Base-by-base conservation (phyloP, 2,797 vertebrate species). In the Melopsittacus undulatus region DNA sequence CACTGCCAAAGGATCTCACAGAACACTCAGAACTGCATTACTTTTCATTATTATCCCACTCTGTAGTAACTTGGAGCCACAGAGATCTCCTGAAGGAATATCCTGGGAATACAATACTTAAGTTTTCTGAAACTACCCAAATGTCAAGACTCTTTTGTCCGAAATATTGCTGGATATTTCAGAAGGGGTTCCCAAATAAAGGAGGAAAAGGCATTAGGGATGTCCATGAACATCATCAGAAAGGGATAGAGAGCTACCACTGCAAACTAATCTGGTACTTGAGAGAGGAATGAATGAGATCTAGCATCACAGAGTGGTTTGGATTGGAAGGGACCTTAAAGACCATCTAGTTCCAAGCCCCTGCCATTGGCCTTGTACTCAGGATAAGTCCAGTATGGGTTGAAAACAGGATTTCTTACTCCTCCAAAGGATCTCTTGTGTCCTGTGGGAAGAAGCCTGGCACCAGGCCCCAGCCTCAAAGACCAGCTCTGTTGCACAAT, bases 201-300 rank as follows among this genome's bases (percentile, higher is more conserved):
- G 21, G 30, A 69, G 40, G 36, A 70, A 57, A 30, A 51, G 38
- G 17, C 42, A 51, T 26, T 77, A 45, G 69, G 20, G 63, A 43
- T 63, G 13, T 73, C 46, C 19, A 5, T 26, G 52, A 72, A 32
- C 15, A 46, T 24, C 2, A 2, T 52, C 54, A 30, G 77, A 75
- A 75, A 8, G 22, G 70, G 46, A 75, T 4, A 22, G 4, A n/a
- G 45, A 92, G 70, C 43, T 84, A 34, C 56, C 0, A 6, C 63
- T 63, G 66, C 43, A 67, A 75, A 86, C 10, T 40, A 45, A 59
- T 70, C 82, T 43, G 46, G 61, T 87, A 63, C 76, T 74, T 51
- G 46, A 92, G 67, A 92, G 74, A 80, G 66, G 89, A 90, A 88
- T 54, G 74, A 91, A 36, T 63, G 70, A 92, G 93, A 92, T 54